A percentile compares a stretch with the other conserved stretches of the same genome.
Evolutionary conservation across 2,888 invertebrate species (phyloP).

Genomic region (Uloborus plumipes): DNA sequence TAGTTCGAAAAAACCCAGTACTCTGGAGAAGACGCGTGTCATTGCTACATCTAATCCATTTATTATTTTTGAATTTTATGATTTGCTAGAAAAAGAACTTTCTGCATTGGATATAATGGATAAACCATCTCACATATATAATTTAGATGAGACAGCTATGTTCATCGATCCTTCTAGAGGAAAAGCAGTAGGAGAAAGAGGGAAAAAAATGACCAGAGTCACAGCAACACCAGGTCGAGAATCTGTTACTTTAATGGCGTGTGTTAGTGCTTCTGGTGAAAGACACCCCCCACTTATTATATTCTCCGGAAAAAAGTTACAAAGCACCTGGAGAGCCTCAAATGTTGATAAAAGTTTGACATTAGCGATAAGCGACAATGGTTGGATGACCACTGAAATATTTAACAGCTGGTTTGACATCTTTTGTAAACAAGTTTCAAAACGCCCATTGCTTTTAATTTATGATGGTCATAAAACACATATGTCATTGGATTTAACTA

Average conservation of each 20-base stretch:
- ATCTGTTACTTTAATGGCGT: slow-evolving; percentile 1
- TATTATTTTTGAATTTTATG: not conserved
- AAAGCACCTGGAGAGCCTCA: not conserved
- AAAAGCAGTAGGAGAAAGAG: not conserved
- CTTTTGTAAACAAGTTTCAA: not conserved
- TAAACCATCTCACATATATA: not conserved
- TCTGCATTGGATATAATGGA: not conserved
- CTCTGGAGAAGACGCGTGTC: not conserved
- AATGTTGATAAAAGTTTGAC: slow-evolving; percentile 1
- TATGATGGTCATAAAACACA: not conserved
- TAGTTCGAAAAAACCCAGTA: not conserved
- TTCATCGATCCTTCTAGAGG: not conserved
- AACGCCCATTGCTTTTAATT: not conserved
- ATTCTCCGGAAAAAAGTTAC: not conserved
- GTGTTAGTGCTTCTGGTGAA: not conserved
- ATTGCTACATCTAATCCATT: slow-evolving; percentile 1
- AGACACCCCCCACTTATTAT: slow-evolving; percentile 1
- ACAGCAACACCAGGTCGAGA: not conserved
- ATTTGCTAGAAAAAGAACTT: not conserved
- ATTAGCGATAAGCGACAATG: not conserved
- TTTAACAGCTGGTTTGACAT: slow-evolving; percentile 1
- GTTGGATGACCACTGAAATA: slow-evolving; percentile 3
- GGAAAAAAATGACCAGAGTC: not conserved
- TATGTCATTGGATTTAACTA: too few relatives aligned
- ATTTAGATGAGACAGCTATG: not conserved